Conservation (phyloP, 2,888 invertebrate species). For the Danaus chrysippus region DNA sequence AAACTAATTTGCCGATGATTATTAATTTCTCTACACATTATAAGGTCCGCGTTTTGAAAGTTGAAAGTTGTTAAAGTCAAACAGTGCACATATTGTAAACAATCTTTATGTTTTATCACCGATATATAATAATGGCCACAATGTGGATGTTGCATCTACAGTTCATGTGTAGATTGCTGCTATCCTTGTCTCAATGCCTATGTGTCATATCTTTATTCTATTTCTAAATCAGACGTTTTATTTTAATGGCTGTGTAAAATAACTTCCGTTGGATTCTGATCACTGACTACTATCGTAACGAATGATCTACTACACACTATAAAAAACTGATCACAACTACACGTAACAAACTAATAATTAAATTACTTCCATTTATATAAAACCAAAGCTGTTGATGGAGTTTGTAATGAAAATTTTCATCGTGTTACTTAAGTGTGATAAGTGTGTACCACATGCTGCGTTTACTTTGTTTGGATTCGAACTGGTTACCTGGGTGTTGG, state of each 20-base stretch:
- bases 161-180: conserved; percentile 1
- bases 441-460: conserved; percentile 20
- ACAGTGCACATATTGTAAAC: neutral
- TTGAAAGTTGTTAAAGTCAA: no score
- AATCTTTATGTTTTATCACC: neutral
- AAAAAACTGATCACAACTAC: neutral
- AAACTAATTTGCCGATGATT: no score
- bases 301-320: neutral
- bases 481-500: conserved; percentile 77
- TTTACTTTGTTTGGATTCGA: conserved; percentile 32
- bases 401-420: conserved; percentile 5
- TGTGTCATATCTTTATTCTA: conserved; percentile 9
- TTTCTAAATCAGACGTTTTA: conserved; percentile 3
- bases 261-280: conserved; percentile 5
- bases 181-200: conserved; percentile 9
- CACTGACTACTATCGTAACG: neutral
- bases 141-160: conserved; percentile 5
- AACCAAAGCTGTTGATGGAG: neutral
- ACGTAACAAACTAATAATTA: neutral
- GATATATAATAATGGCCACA: neutral
- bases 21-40: no score
- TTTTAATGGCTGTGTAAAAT: conserved; percentile 5
- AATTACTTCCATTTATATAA: neutral
- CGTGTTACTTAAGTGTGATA: conserved; percentile 11
- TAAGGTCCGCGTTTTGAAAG: no score